A percentile compares a stretch with the other conserved stretches of the same genome.
These are phyloP conservation scores for Piscicola geometra DNA, from an alignment of 2,888 invertebrate species.

Conservation along the genomic window DNA sequence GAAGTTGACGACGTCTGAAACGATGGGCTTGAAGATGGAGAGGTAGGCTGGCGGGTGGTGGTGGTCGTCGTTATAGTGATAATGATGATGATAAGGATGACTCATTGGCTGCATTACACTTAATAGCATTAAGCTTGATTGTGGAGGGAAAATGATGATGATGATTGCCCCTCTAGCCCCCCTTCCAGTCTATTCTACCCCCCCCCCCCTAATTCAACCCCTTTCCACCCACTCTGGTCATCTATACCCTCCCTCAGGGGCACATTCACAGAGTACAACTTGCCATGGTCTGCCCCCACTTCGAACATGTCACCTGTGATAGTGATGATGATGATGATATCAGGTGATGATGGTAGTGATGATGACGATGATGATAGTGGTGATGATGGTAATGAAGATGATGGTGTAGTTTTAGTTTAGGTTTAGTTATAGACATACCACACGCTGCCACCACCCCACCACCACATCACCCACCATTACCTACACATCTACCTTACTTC, in stretches of 20 bases:
- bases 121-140: too few relatives aligned
- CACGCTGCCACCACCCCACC: too few relatives aligned
- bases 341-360: not conserved
- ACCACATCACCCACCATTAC: too few relatives aligned
- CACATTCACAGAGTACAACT: conserved; percentile 96
- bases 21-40: conserved; percentile 72
- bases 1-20: conserved; percentile 82
- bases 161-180: too few relatives aligned
- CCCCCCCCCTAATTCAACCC: too few relatives aligned
- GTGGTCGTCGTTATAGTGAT: not conserved
- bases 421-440: too few relatives aligned
- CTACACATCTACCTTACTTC: too few relatives aligned
- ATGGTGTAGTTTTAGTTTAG: too few relatives aligned
- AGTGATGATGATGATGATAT: not conserved
- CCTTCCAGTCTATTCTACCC: too few relatives aligned
- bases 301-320: conserved; percentile 85
- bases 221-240: conserved; percentile 62
- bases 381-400: not conserved
- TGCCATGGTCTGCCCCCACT: conserved; percentile 87
- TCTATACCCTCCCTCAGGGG: conserved; percentile 96
- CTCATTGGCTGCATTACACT: too few relatives aligned
- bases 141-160: too few relatives aligned
- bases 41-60: conserved; percentile 64
- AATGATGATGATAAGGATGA: not conserved
- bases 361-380: not conserved